Conservation (phyloP, 2,888 invertebrate species). For the Acanthosoma haemorrhoidale region DNA sequence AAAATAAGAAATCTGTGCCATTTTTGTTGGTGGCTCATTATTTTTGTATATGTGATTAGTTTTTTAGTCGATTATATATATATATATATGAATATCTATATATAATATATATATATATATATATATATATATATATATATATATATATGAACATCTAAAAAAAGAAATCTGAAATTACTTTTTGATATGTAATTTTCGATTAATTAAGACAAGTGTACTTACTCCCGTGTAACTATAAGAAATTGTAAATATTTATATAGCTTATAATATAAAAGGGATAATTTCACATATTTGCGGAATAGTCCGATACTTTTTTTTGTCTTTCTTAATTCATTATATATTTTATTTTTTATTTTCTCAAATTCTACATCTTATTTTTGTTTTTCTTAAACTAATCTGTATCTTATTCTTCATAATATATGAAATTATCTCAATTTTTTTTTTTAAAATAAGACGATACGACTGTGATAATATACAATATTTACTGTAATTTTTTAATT, state of each 20-base stretch:
- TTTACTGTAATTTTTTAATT: not conserved
- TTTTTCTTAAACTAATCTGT: not conserved
- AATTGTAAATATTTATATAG: conserved; percentile 4
- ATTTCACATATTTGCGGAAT: conserved; percentile 1
- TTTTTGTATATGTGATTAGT: conserved; percentile 21
- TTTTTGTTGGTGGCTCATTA: conserved; percentile 28
- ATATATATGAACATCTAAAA: not conserved
- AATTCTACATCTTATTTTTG: not conserved
- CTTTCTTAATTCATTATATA: not conserved
- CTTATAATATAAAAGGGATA: not conserved
- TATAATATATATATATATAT: too few species aligned
- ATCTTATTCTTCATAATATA: not conserved
- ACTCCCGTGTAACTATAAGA: not conserved
- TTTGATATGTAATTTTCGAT: not conserved
- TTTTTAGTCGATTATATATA: too few species aligned
- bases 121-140: too few species aligned
- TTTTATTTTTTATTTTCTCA: not conserved
- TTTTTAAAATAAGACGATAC: not conserved
- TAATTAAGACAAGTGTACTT: not conserved
- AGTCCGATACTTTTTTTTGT: not conserved
- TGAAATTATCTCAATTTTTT: not conserved
- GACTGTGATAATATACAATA: not conserved
- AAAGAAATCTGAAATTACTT: not conserved
- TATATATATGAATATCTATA: too few species aligned
- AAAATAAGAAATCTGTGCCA: conserved; percentile 23